Percentiles rank a stretch among this genome's conserved stretches.
Conservation (phyloP, 1,140 invertebrate species). For the fruit fly (Drosophila melanogaster) region Release_6_plus_ISO1_MT NC_004354.4:4725501-4726000, state of each 20-base stretch:
- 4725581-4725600: too few species aligned
- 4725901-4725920: slow-evolving; percentile 58
- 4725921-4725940: slow-evolving; percentile 58
- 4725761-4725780: slow-evolving; percentile 47
- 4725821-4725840: background rate
- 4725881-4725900: slow-evolving; percentile 31
- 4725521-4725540: slow-evolving; percentile 42
- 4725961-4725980: background rate
- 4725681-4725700: slow-evolving; percentile 24
- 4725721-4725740: slow-evolving; percentile 58
- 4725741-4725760: slow-evolving; percentile 51
- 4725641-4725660: slow-evolving; percentile 32
- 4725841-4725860: too few species aligned
- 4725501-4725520: slow-evolving; percentile 14
- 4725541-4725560: background rate
- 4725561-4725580: background rate
- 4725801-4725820: slow-evolving; percentile 5
- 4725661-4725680: slow-evolving; percentile 32
- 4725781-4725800: slow-evolving; percentile 12
- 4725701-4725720: slow-evolving; percentile 57
- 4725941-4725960: slow-evolving; percentile 20
- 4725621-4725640: slow-evolving; percentile 58
- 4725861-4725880: background rate
- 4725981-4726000: slow-evolving; percentile 19
- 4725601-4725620: slow-evolving; percentile 7